phyloP scores from a whole-genome alignment of 2,797 vertebrate genomes.

The Coilia nasus region DNA sequence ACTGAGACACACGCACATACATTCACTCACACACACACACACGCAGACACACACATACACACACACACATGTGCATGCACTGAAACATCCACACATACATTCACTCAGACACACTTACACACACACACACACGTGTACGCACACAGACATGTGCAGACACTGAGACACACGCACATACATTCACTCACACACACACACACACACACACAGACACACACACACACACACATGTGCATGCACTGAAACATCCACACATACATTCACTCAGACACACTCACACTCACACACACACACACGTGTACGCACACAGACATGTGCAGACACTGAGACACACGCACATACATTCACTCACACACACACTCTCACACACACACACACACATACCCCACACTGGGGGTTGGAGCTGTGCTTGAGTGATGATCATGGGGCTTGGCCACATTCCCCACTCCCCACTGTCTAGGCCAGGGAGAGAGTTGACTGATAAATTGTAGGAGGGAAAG shows the following conservation, averaged over 20 bases:
- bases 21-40: conserved; percentile 25
- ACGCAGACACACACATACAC: conserved; percentile 28
- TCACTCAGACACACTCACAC: background rate
- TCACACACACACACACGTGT: conserved; percentile 26
- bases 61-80: conserved; percentile 6
- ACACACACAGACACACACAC: conserved; percentile 39
- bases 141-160: conserved; percentile 34
- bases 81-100: conserved; percentile 14
- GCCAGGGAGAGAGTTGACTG: background rate
- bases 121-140: conserved; percentile 35
- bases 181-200: background rate
- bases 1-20: conserved; percentile 30
- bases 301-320: conserved; percentile 45
- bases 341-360: conserved; percentile 39
- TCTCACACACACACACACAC: conserved; percentile 35
- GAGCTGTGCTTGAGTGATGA: conserved; percentile 10
- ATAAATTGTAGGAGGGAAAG: conserved; percentile 43
- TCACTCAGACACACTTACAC: conserved; percentile 45
- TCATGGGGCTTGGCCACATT: conserved; percentile 8
- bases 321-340: conserved; percentile 34
- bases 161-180: conserved; percentile 37
- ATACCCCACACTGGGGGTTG: conserved; percentile 17
- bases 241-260: too few relatives aligned
- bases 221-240: conserved; percentile 46
- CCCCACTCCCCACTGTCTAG: background rate